phyloP scores from a whole-genome alignment of 2,113 vertebrate genomes.

The Pedetes capensis region DNA sequence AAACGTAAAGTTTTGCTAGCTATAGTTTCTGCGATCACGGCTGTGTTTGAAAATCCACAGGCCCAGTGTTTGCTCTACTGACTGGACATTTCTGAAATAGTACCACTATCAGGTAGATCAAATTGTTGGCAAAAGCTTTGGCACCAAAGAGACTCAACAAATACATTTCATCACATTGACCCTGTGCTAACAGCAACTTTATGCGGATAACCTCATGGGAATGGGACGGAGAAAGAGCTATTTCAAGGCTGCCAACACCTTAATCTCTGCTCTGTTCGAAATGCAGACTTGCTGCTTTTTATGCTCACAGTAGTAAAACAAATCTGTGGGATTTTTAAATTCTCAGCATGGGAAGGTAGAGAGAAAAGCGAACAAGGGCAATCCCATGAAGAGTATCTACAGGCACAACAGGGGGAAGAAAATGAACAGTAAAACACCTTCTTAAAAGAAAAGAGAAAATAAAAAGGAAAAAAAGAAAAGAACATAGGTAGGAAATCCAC shows the following conservation, averaged over 20 bases:
- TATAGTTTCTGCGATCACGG: slow-evolving; percentile 40
- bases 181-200: slow-evolving; percentile 85
- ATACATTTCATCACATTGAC: slow-evolving; percentile 87
- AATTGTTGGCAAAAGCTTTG: slow-evolving; percentile 85
- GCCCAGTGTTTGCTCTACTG: slow-evolving; percentile 74
- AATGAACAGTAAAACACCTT: not conserved
- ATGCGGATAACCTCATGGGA: slow-evolving; percentile 85
- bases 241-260: slow-evolving; percentile 86
- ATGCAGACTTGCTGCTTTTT: slow-evolving; percentile 82
- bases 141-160: slow-evolving; percentile 89
- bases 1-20: slow-evolving; percentile 48
- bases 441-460: not conserved
- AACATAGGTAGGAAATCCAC: slow-evolving; percentile 77
- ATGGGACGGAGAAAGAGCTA: slow-evolving; percentile 86
- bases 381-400: slow-evolving; percentile 80
- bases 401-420: slow-evolving; percentile 73
- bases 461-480: not conserved
- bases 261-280: slow-evolving; percentile 85
- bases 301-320: slow-evolving; percentile 73
- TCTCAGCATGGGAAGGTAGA: slow-evolving; percentile 71
- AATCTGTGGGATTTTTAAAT: slow-evolving; percentile 75
- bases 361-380: slow-evolving; percentile 72
- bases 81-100: slow-evolving; percentile 84
- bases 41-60: slow-evolving; percentile 73
- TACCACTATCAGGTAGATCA: slow-evolving; percentile 86